Conservation (phyloP, 2,888 invertebrate species). For the Hirudinaria manillensis region DNA sequence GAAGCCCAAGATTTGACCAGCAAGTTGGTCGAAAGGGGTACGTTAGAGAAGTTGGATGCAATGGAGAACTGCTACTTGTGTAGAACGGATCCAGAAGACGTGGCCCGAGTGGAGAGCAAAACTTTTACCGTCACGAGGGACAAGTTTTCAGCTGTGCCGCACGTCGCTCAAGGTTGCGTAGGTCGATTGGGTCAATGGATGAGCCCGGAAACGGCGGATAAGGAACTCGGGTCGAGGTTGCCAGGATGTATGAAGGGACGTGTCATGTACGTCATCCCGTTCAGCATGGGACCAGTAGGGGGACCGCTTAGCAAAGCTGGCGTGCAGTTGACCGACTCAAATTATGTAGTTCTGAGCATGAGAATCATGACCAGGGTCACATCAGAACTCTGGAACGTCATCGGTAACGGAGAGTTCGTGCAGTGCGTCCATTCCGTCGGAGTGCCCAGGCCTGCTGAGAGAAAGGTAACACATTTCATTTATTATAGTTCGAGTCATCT, state of each 20-base stretch:
- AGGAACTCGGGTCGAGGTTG: conserved; percentile 34
- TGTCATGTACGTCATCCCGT: conserved; percentile 45
- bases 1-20: conserved; percentile 52
- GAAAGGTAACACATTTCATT: conserved; percentile 30
- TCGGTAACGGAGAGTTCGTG: conserved; percentile 41
- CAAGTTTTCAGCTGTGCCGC: conserved; percentile 41
- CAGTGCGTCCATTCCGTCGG: conserved; percentile 43
- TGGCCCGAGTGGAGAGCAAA: conserved; percentile 44
- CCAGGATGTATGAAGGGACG: conserved; percentile 40
- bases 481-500: neutral
- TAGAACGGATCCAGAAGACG: conserved; percentile 44
- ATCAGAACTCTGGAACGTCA: conserved; percentile 36
- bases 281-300: conserved; percentile 46
- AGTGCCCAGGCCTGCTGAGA: conserved; percentile 37
- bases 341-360: conserved; percentile 45
- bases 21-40: conserved; percentile 64
- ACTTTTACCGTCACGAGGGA: conserved; percentile 43
- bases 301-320: conserved; percentile 44
- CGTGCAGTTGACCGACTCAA: conserved; percentile 44
- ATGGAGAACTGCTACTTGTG: conserved; percentile 70
- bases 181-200: conserved; percentile 44
- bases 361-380: conserved; percentile 44
- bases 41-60: conserved; percentile 71
- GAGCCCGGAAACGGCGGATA: conserved; percentile 39
- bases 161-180: conserved; percentile 37